Conservation (phyloP, 2,113 vertebrate genomes). For the Hippocampus mohnikei region DNA sequence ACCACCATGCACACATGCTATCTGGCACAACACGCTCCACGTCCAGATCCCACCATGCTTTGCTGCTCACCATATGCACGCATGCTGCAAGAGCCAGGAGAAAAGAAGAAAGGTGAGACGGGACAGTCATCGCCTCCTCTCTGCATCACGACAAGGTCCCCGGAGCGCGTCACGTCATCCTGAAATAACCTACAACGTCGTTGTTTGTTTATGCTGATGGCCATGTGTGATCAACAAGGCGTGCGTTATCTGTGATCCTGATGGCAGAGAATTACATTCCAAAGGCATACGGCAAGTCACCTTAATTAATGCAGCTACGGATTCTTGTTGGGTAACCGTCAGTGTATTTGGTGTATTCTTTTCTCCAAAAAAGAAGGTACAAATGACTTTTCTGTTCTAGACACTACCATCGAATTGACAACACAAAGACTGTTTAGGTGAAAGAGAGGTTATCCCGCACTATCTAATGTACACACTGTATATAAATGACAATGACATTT, state of each 20-base stretch:
- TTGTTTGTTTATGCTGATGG: constrained; percentile 38
- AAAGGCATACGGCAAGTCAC: constrained; percentile 55
- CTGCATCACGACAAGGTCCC: constrained; percentile 61
- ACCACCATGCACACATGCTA: constrained; percentile 63
- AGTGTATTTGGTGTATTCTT: constrained; percentile 40
- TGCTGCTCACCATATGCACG: constrained; percentile 58
- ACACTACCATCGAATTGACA: constrained; percentile 38
- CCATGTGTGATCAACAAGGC: constrained; percentile 25
- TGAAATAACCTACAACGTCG: constrained; percentile 50
- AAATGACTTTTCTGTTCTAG: constrained; percentile 16
- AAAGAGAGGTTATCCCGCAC: constrained; percentile 66
- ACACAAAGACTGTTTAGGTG: constrained; percentile 33
- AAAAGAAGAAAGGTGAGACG: constrained; percentile 41
- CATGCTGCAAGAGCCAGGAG: constrained; percentile 43
- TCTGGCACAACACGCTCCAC: constrained; percentile 64
- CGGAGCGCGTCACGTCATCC: constrained; percentile 45
- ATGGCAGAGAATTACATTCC: constrained; percentile 59
- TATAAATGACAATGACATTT: constrained; percentile 60
- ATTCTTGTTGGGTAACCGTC: constrained; percentile 32
- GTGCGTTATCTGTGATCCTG: constrained; percentile 17
- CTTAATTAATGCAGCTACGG: constrained; percentile 33
- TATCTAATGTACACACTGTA: constrained; percentile 53
- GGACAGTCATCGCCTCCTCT: constrained; percentile 59
- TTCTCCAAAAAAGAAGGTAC: constrained; percentile 33
- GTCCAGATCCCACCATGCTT: constrained; percentile 51